A percentile compares a stretch with the other conserved stretches of the same genome.
These are phyloP conservation scores for Danaus plexippus DNA, from an alignment of 1,140 invertebrate genomes.

Conservation along the genomic window DNA sequence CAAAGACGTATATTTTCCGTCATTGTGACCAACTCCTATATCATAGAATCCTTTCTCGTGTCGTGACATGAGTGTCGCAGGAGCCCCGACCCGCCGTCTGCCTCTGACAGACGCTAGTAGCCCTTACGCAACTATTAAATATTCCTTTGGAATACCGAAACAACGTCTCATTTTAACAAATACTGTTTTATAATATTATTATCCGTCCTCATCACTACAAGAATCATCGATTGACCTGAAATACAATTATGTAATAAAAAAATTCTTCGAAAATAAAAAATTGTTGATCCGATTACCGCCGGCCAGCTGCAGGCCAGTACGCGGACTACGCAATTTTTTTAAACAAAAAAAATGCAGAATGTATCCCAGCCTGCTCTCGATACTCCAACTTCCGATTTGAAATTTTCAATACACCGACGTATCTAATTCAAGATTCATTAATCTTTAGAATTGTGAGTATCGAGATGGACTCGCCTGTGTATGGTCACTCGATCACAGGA, in stretches of 20 bases:
- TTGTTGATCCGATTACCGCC: slow-evolving; percentile 60
- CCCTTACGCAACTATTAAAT: slow-evolving; percentile 40
- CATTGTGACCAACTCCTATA: neutral
- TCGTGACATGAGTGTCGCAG: slow-evolving; percentile 29
- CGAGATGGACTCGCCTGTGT: slow-evolving; percentile 50
- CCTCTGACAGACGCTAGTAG: slow-evolving; percentile 52
- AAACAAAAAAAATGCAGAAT: slow-evolving; percentile 36
- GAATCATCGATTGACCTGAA: slow-evolving; percentile 21
- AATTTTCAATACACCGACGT: slow-evolving; percentile 63
- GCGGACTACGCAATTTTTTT: slow-evolving; percentile 52
- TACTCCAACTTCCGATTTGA: slow-evolving; percentile 61
- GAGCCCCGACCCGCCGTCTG: slow-evolving; percentile 42
- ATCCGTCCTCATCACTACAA: neutral
- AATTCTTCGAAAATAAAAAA: slow-evolving; percentile 40
- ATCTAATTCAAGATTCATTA: slow-evolving; percentile 69
- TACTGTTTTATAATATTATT: neutral
- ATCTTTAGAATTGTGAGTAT: slow-evolving; percentile 44
- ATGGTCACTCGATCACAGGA: slow-evolving; percentile 70
- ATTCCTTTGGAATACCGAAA: slow-evolving; percentile 1
- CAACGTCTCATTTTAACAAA: neutral
- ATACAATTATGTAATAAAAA: slow-evolving; percentile 24
- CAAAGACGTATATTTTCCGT: no score
- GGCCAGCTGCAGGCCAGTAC: slow-evolving; percentile 55
- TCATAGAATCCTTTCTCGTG: slow-evolving; percentile 46
- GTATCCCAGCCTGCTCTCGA: slow-evolving; percentile 52